Conservation (phyloP, 2,113 vertebrate species). For the Zootoca vivipara region DNA sequence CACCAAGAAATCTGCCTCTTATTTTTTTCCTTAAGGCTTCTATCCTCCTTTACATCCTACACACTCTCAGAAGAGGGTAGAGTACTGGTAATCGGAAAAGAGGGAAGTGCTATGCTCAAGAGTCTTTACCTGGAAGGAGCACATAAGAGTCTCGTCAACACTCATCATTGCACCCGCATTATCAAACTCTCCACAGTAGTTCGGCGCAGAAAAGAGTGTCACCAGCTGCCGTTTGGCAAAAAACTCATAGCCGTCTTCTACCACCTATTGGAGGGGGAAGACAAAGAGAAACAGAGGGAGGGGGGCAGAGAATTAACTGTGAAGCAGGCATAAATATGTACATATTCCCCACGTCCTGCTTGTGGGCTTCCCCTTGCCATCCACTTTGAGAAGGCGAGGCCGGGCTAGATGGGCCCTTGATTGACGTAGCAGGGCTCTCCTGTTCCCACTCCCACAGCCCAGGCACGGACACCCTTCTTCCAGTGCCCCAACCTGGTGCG, state of each 20-base stretch:
- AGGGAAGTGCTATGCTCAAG: neutral
- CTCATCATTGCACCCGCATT: constrained; percentile 98
- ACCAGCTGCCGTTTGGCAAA: constrained; percentile 97
- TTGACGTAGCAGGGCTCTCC: no score
- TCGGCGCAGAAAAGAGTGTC: constrained; percentile 95
- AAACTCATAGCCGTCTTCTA: constrained; percentile 96
- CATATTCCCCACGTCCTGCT: neutral
- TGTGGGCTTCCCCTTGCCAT: no score
- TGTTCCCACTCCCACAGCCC: fast-evolving
- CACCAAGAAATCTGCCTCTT: no score
- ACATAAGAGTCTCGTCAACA: constrained; percentile 96
- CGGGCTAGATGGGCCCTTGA: no score
- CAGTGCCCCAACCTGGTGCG: constrained; percentile 86
- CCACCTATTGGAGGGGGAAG: constrained; percentile 77
- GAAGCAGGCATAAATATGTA: neutral
- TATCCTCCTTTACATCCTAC: no score
- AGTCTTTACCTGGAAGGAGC: constrained; percentile 90
- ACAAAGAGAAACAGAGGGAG: no score
- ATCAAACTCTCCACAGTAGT: constrained; percentile 97
- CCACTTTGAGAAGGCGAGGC: no score
- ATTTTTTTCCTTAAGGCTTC: neutral
- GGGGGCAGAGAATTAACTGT: neutral
- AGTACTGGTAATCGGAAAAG: neutral
- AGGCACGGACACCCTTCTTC: neutral
- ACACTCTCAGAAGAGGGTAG: no score